Evolutionary conservation across 2,113 vertebrate genomes (phyloP).

Genomic region (Ancistrus triradiatus): DNA sequence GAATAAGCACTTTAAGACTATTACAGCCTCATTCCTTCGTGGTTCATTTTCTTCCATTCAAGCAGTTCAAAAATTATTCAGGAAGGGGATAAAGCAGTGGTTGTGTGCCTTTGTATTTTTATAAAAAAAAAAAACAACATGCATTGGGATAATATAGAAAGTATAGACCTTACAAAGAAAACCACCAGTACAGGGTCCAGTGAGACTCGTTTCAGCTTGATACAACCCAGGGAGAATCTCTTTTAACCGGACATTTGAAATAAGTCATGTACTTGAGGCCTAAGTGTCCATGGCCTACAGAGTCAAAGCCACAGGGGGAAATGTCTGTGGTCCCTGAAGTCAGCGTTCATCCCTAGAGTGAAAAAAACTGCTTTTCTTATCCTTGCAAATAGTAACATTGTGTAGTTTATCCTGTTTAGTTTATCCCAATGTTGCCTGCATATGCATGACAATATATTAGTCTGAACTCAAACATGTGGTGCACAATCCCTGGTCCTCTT

Average conservation of each 20-base stretch:
- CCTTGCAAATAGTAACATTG: neutral
- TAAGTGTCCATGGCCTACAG: neutral
- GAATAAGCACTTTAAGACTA: slow-evolving; percentile 39
- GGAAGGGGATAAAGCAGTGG: too few species aligned
- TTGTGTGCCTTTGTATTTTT: too few species aligned
- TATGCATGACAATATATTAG: too few species aligned
- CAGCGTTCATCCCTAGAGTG: neutral
- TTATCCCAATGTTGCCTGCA: too few species aligned
- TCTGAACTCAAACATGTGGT: too few species aligned
- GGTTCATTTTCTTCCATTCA: slow-evolving; percentile 2
- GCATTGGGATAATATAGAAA: too few species aligned
- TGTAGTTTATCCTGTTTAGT: neutral
- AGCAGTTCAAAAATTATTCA: neutral
- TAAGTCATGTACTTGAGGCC: neutral
- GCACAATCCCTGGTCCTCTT: too few species aligned
- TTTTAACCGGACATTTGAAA: slow-evolving; percentile 19
- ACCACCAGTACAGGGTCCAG: too few species aligned
- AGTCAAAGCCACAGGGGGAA: neutral
- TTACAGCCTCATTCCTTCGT: slow-evolving; percentile 27
- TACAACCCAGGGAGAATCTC: too few species aligned
- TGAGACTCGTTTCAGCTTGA: too few species aligned
- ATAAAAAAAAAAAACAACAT: too few species aligned
- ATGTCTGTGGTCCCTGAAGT: slow-evolving; percentile 14
- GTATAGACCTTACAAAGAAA: neutral
- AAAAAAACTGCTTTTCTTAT: slow-evolving; percentile 2